phyloP scores from a whole-genome alignment of 2,797 vertebrate species.

The Oreortyx pictus region DNA sequence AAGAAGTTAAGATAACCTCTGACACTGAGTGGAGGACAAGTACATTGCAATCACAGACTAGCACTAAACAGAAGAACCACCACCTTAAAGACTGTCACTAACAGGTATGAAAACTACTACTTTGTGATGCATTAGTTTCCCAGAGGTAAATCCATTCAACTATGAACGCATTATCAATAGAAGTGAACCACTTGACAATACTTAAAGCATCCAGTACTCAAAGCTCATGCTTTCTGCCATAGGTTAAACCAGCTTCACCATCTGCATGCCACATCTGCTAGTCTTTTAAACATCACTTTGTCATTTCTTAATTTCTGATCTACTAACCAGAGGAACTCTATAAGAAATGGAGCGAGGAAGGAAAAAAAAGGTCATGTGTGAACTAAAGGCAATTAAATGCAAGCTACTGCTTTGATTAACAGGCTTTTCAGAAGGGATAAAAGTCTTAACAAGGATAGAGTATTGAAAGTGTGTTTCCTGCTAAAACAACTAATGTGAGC shows the following conservation, averaged over 20 bases:
- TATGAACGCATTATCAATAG: background rate
- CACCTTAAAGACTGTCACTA: background rate
- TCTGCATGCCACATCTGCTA: background rate
- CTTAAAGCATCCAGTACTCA: background rate
- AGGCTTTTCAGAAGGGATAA: background rate
- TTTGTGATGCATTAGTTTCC: background rate
- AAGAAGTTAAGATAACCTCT: background rate
- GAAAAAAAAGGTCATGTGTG: background rate
- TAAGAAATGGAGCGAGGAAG: background rate
- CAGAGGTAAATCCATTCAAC: background rate
- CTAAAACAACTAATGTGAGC: accelerated
- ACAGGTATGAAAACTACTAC: background rate
- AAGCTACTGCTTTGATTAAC: background rate
- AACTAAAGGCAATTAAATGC: background rate
- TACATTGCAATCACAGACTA: background rate
- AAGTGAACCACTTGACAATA: background rate
- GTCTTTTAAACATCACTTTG: background rate
- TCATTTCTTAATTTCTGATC: background rate
- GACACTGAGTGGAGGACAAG: background rate
- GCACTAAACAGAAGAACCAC: background rate
- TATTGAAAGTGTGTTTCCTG: background rate
- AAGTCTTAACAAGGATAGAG: background rate
- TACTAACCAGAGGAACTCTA: background rate
- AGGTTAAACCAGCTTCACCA: background rate
- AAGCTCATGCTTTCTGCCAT: background rate